Conservation (phyloP, 2,797 vertebrate species). For the Notamacropus eugenii region DNA sequence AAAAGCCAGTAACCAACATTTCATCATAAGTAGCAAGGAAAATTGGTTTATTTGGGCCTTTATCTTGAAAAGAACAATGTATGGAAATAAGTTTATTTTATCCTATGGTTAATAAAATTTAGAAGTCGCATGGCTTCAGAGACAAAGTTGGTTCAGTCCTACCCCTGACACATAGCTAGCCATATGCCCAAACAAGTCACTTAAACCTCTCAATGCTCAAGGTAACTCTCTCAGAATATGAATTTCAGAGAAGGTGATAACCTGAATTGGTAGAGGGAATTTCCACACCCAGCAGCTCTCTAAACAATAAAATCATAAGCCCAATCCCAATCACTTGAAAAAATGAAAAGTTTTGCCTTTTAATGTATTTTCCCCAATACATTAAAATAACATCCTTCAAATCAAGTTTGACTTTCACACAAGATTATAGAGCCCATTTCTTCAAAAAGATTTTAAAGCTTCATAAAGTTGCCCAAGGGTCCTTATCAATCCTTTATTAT, state of each 20-base stretch:
- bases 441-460: not conserved
- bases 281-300: not conserved
- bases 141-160: not conserved
- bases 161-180: not conserved
- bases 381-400: too few species aligned
- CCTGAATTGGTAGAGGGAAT: not conserved
- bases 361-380: not conserved
- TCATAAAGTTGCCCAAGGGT: not conserved
- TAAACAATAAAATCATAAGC: not conserved
- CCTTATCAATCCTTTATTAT: not conserved
- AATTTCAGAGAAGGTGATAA: not conserved
- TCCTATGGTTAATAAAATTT: not conserved
- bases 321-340: not conserved
- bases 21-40: not conserved
- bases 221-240: not conserved
- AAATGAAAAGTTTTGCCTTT: not conserved
- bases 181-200: not conserved
- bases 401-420: too few species aligned
- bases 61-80: not conserved
- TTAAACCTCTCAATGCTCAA: not conserved
- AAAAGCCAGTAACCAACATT: not conserved
- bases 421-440: not conserved
- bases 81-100: too few species aligned
- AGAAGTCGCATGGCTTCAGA: not conserved
- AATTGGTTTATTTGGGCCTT: not conserved